Base-by-base conservation (phyloP, 2,113 vertebrate genomes). In the Gadus macrocephalus region DNA sequence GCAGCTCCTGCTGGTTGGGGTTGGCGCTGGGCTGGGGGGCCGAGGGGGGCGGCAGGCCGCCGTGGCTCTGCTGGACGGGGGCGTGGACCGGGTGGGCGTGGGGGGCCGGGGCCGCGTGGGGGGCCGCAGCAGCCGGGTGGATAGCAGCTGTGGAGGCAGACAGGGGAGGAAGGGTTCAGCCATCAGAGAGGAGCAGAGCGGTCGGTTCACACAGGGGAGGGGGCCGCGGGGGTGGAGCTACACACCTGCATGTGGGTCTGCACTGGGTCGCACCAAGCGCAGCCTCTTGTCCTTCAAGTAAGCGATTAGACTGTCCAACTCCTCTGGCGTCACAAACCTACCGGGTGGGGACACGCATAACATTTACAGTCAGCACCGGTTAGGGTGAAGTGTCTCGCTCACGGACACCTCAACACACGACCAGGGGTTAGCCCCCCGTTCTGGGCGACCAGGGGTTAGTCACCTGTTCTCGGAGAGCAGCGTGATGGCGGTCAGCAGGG, bases 251-350 rank as follows among this genome's bases (percentile, higher is more conserved):
- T 93, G 92, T 74, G 95, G 64, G 1, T 97, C 95, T 4, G 81
- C 38, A 66, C 86, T 83, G 15, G 90, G 88, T 68, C 94, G 85
- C 53, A 95, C 76, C 1, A 96, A 80, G n/a, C 95, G 93, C 16
- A 94, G 92, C 78, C 96, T 93, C 75, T 95, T 94, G 68, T 97
- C 96, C 58, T 95, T 91, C 81, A 99, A 87, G 83, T 98, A 98
- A 19, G 92, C 93, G 68, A 96, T 93, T 12, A 98, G 92, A 80
- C 93, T 88, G 66, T 97, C 94, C 0, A 94, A 91, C 83, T 99
- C 97, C 15, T 98, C 96, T 0, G 94, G 90, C 4, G 94, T 96
- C 20, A 98, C 84, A 78, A 95, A 98, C 82, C 96, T 94, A 69
- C 28, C 2, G 17, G 0, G 61, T 14, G 67, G 71, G 3, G 5